Evolutionary conservation across 2,797 vertebrate species (phyloP).

Genomic region (Diglossa cyanea): DNA sequence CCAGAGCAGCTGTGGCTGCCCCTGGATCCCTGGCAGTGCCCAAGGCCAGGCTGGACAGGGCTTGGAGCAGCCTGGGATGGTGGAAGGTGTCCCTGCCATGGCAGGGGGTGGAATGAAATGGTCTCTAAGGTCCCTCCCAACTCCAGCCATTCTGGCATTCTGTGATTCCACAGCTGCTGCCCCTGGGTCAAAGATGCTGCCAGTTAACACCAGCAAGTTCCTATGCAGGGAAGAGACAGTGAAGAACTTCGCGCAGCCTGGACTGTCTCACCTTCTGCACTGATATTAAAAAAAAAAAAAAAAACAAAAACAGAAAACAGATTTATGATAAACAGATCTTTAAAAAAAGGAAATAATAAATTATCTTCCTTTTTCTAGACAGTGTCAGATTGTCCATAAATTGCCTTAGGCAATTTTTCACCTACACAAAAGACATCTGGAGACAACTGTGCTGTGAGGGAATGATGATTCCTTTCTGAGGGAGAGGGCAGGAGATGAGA

Average conservation of each 20-base stretch:
- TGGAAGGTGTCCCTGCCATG: no score
- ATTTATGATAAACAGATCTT: neutral
- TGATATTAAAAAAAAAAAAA: no score
- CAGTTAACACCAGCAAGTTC: neutral
- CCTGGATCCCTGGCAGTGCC: neutral
- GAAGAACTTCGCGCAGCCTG: neutral
- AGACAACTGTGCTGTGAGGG: neutral
- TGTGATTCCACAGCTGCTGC: neutral
- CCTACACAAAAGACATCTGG: neutral
- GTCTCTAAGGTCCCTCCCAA: no score
- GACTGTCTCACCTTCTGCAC: neutral
- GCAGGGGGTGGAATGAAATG: no score
- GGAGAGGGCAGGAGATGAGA: neutral
- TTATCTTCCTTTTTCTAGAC: neutral
- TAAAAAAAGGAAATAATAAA: rapidly evolving
- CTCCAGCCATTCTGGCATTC: rapidly evolving
- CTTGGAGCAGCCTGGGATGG: neutral
- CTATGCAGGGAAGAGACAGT: neutral
- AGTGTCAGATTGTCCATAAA: neutral
- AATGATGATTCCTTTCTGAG: neutral
- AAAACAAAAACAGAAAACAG: neutral
- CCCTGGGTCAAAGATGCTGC: neutral
- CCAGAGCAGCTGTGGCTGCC: neutral
- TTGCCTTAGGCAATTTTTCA: neutral
- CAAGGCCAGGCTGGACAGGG: rapidly evolving